Conservation (phyloP, 1,140 invertebrate species). For the Lerema accius region DNA sequence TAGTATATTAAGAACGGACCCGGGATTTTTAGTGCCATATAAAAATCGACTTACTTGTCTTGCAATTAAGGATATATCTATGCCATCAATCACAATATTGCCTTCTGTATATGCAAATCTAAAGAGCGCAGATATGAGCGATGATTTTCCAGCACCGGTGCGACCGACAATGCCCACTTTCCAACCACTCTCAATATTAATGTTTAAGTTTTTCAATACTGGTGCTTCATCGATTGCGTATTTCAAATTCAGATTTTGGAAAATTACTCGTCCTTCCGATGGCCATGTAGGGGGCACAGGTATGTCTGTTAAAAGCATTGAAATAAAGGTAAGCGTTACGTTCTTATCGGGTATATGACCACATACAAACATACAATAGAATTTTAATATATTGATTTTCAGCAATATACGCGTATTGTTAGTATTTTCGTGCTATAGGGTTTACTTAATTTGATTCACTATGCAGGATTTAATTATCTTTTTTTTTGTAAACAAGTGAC, state of each 20-base stretch:
- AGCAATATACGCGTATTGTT: too few relatives aligned
- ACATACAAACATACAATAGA: too few relatives aligned
- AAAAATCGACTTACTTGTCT: conserved; percentile 81
- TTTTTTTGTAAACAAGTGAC: too few relatives aligned
- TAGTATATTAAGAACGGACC: too few relatives aligned
- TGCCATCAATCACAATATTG: conserved; percentile 85
- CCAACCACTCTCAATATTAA: conserved; percentile 85
- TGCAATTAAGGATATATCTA: conserved; percentile 83
- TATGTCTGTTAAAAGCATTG: conserved; percentile 49
- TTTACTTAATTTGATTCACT: too few relatives aligned
- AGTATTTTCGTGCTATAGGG: too few relatives aligned
- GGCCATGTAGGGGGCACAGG: conserved; percentile 85
- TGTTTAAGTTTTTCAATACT: conserved; percentile 87
- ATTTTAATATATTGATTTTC: too few relatives aligned
- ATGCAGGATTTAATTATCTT: too few relatives aligned
- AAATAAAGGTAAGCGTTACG: neutral
- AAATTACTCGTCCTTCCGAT: conserved; percentile 82
- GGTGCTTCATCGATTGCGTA: conserved; percentile 85
- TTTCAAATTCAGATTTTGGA: conserved; percentile 86
- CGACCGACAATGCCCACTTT: conserved; percentile 88
- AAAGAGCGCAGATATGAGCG: conserved; percentile 88
- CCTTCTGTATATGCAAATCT: conserved; percentile 87
- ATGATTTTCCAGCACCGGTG: conserved; percentile 90
- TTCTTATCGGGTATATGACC: too few relatives aligned
- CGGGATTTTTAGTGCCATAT: too few relatives aligned